Evolutionary conservation across 2,888 invertebrate genomes (phyloP).

Genomic region (Meteorus cinctellus): DNA sequence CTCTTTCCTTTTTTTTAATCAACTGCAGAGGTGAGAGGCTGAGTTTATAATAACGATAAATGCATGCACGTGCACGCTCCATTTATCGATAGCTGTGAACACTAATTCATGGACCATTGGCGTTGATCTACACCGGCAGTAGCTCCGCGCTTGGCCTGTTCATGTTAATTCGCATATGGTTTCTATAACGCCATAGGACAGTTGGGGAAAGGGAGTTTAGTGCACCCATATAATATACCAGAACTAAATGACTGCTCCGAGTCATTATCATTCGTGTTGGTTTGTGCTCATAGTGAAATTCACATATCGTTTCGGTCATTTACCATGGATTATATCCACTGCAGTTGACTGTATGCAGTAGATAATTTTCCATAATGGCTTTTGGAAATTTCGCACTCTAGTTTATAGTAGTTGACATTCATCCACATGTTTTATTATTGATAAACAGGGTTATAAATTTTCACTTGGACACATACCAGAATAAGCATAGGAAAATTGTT

Average conservation of each 20-base stretch:
- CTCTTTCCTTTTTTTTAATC: neutral
- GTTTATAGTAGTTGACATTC: neutral
- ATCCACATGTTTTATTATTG: too few relatives aligned
- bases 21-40: neutral
- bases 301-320: constrained; percentile 22
- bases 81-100: constrained; percentile 53
- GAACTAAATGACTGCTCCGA: constrained; percentile 54
- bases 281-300: constrained; percentile 16
- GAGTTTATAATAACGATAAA: constrained; percentile 33
- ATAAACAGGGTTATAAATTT: neutral
- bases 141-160: constrained; percentile 47
- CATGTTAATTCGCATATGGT: constrained; percentile 55
- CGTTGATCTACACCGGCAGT: constrained; percentile 56
- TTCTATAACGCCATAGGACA: constrained; percentile 43
- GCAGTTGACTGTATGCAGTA: neutral
- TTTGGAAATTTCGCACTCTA: neutral
- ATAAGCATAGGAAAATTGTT: neutral
- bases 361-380: neutral
- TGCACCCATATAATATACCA: constrained; percentile 27
- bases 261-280: constrained; percentile 54
- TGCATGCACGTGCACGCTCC: constrained; percentile 50
- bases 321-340: constrained; percentile 10
- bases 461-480: neutral
- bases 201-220: neutral
- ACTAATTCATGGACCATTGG: constrained; percentile 61